Evolutionary conservation across 2,797 vertebrate species (phyloP), one percentile per base, ranked within the genome.

Genomic region (Phoeniculus purpureus): DNA sequence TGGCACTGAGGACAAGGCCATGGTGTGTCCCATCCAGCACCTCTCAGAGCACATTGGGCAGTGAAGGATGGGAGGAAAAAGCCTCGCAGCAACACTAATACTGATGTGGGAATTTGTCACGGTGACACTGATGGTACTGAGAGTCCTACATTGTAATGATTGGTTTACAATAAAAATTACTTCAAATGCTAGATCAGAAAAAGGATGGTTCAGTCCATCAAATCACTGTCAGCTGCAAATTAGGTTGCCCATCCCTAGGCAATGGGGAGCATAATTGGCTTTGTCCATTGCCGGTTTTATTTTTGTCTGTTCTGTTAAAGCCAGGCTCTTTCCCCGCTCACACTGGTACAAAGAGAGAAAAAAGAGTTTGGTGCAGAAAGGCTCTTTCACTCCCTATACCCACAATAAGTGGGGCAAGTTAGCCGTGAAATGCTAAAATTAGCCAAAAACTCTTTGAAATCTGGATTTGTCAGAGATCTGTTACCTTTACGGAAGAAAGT

Each of bases 171-270:
- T 88, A 73, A 96, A 95, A 92, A 92, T 87, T 94, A 93, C 92
- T 95, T 25, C 58, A 32, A 91, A 90, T 64, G 94, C 78, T 87
- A 91, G 78, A 88, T 94, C 78, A 90, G 93, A 66, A 81, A 81
- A 95, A 85, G 76, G 86, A 95, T 87, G 81, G 90, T n/a, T 92
- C 90, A 78, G 94, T 96, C 93, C 81, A 89, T 94, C 95, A 96
- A 66, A 94, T 91, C 68, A 47, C 78, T 96, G 95, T 92, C 95
- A 96, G 92, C 91, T 94, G 92, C 90, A 96, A 95, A 96, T 96
- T 92, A 96, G 94, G 93, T 85, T 96, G 91, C 76, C 94, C 95
- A 93, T 95, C 94, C 93, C 81, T 95, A 96, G 93, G 95, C 95
- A 95, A 89, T 94, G 86, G 90, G 85, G 91, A 95, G 80, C 45